Base-by-base conservation (phyloP, 2,797 vertebrate genomes). In the Rhadinocentrus ornatus region DNA sequence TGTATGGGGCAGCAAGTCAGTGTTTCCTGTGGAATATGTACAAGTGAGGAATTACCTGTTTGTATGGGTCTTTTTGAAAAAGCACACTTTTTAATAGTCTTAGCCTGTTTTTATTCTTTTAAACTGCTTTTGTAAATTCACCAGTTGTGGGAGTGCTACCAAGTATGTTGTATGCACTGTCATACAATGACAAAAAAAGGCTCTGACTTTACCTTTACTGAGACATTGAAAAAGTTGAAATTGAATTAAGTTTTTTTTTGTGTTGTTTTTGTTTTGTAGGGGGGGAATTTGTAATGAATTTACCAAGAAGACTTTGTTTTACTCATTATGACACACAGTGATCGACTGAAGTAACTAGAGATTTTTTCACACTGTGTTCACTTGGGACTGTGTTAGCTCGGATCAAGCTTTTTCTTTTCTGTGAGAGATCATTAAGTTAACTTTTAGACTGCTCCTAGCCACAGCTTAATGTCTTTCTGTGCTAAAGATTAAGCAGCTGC, bases 401-500 rank as follows among this genome's bases (percentile, higher is more conserved):
- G 39, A 67, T 31, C 67, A 55, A 69, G 69, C 2, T 39, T 69
- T 61, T 46, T 69, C 58, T 46, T n/a, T 37, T 22, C 24, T 48
- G 20, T 57, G 10, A 56, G 52, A 65, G 61, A 80, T 71, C 77
- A 75, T 84, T 73, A 65, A 69, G 75, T 89, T 72, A 68, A 81
- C 64, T 24, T 81, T 74, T 54, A 76, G 60, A 39, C 34, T 9
- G 46, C 61, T 71, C 48, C 20, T 11, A 56, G 72, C 74, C 59
- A 62, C 70, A 62, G 59, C 24, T 55, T 62, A 69, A 72, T 66
- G 70, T 55, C 15, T 41, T 62, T 65, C 32, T 70, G 34, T 66
- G 87, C 89, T 84, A 90, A 91, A 78, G 44, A 91, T 91, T 89
- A 89, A 88, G 65, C 62, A 31, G 64, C 66, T 54, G 41, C 74